Conservation (phyloP, 2,113 vertebrate genomes). For the Lichenostomus cassidix region DNA sequence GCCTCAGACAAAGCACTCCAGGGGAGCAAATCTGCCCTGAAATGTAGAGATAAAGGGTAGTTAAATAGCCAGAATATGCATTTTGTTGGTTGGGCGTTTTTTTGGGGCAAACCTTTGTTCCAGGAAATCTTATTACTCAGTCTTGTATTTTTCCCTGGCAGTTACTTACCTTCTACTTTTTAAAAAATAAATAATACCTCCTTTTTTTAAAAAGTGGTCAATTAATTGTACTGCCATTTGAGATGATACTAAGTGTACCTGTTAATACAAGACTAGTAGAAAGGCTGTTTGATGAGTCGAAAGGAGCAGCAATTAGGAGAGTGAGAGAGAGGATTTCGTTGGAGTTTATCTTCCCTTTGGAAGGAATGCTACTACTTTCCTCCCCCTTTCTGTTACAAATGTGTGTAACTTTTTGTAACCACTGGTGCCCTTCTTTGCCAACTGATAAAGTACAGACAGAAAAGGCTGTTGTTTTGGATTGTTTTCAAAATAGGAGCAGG, state of each 20-base stretch:
- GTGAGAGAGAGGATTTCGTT: neutral
- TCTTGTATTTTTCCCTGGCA: neutral
- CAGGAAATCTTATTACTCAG: neutral
- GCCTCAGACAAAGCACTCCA: neutral
- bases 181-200: neutral
- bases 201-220: neutral
- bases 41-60: neutral
- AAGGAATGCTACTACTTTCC: neutral
- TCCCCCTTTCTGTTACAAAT: neutral
- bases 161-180: neutral
- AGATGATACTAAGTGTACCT: neutral
- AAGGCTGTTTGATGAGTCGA: neutral
- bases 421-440: neutral
- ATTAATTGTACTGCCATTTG: neutral
- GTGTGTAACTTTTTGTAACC: conserved; percentile 12
- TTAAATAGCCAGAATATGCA: neutral
- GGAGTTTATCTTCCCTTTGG: neutral
- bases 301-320: neutral
- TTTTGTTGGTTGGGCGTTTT: neutral
- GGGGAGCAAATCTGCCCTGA: neutral
- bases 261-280: neutral
- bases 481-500: conserved; percentile 1
- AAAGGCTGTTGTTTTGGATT: neutral
- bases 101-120: neutral
- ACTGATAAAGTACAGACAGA: conserved; percentile 20